Conservation (phyloP, 2,797 vertebrate species). For the Sphenopsis melanotis region DNA sequence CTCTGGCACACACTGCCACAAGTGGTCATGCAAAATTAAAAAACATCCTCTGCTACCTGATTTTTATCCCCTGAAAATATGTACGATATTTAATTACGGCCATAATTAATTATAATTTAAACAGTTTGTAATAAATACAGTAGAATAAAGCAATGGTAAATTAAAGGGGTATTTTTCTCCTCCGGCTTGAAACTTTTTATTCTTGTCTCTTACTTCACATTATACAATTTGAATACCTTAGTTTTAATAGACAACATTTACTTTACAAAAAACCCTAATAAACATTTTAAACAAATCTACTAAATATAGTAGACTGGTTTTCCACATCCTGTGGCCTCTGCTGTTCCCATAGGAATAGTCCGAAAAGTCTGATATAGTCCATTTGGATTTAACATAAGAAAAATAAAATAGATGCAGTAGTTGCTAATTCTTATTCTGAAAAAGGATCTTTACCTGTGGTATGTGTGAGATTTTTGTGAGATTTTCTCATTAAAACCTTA, state of each 20-base stretch:
- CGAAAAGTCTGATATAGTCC: neutral
- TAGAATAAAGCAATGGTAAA: neutral
- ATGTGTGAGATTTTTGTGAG: rapidly evolving
- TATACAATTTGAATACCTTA: neutral
- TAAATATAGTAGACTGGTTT: neutral
- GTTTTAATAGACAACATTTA: neutral
- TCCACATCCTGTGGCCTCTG: neutral
- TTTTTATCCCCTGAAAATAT: neutral
- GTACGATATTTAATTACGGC: neutral
- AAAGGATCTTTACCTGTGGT: neutral
- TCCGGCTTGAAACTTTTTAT: neutral
- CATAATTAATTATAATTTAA: neutral
- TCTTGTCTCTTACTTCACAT: neutral
- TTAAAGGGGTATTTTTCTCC: neutral
- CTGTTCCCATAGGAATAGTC: neutral
- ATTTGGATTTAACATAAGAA: neutral
- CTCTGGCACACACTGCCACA: neutral
- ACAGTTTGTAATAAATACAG: neutral
- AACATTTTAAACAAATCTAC: neutral
- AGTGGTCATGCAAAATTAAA: neutral
- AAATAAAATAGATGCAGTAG: neutral
- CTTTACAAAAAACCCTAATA: neutral
- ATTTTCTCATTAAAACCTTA: neutral
- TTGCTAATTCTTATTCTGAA: neutral
- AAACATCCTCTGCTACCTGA: neutral